phyloP scores from a whole-genome alignment of 1,140 invertebrate species.

The Steinernema khuongi region DNA sequence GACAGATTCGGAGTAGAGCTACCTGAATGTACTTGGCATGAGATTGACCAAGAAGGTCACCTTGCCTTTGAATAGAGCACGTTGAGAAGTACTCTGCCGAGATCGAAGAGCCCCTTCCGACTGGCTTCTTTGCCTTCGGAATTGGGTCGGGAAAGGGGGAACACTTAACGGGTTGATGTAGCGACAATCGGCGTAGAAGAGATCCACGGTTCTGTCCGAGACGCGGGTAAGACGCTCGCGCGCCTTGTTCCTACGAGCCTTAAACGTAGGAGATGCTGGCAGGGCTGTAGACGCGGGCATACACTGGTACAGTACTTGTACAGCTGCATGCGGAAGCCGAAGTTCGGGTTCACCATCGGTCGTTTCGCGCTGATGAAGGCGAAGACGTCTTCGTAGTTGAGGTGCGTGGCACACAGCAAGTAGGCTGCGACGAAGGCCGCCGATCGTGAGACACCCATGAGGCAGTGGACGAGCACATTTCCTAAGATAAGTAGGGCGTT shows the following conservation, averaged over 20 bases:
- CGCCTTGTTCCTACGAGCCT: neutral
- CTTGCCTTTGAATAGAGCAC: neutral
- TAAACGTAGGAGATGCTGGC: neutral
- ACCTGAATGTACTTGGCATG: neutral
- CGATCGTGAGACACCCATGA: conserved; percentile 92
- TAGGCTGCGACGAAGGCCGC: conserved; percentile 94
- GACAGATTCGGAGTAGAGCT: neutral
- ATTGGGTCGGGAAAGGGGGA: neutral
- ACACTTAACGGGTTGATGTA: neutral
- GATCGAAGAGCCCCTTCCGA: neutral
- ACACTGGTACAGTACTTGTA: conserved; percentile 20
- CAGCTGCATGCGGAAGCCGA: conserved; percentile 38
- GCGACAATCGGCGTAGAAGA: neutral
- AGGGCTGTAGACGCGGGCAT: neutral
- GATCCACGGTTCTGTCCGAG: neutral
- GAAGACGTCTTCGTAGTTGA: conserved; percentile 79
- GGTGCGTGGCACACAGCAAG: conserved; percentile 91
- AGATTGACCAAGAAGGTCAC: neutral
- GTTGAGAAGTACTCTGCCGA: neutral
- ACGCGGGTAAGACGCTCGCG: neutral
- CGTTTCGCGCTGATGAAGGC: conserved; percentile 80
- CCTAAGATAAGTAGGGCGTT: conserved; percentile 27
- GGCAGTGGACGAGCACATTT: conserved; percentile 80
- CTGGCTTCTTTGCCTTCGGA: neutral
- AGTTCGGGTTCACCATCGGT: conserved; percentile 84